These are phyloP conservation scores for Oreotrochilus melanogaster DNA, from an alignment of 2,113 vertebrate species.

Conservation along the genomic window DNA sequence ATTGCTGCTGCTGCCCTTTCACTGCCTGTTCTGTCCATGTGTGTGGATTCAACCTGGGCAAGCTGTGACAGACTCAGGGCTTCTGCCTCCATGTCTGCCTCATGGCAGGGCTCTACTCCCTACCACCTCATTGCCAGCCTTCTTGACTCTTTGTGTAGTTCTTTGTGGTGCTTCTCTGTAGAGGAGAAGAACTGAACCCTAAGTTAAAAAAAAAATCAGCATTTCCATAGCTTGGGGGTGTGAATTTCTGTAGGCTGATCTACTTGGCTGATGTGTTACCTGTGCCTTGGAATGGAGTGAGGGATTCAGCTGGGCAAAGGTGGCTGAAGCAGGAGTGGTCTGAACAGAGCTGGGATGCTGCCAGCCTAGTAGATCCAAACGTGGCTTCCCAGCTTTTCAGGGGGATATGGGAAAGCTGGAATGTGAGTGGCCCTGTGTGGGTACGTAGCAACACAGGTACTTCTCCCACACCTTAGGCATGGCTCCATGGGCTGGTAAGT, in stretches of 20 bases:
- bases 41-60: not conserved
- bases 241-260: not conserved
- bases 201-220: not conserved
- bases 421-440: not conserved
- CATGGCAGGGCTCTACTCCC: not conserved
- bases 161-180: not conserved
- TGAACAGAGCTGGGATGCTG: not conserved
- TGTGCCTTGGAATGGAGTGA: not conserved
- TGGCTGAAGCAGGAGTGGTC: not conserved
- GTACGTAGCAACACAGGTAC: not conserved
- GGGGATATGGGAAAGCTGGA: not conserved
- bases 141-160: not conserved
- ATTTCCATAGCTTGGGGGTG: not conserved
- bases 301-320: not conserved
- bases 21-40: fast-evolving
- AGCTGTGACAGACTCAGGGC: not conserved
- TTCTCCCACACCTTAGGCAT: not conserved
- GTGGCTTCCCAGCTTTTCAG: not conserved
- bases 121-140: not conserved
- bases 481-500: not conserved
- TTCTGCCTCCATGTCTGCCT: not conserved
- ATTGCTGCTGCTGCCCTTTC: not conserved
- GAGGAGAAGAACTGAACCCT: not conserved
- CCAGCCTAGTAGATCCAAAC: not conserved
- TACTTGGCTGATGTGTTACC: not conserved